Evolutionary conservation across 2,888 invertebrate genomes (phyloP).

Genomic region (Anoplius nigerrimus): DNA sequence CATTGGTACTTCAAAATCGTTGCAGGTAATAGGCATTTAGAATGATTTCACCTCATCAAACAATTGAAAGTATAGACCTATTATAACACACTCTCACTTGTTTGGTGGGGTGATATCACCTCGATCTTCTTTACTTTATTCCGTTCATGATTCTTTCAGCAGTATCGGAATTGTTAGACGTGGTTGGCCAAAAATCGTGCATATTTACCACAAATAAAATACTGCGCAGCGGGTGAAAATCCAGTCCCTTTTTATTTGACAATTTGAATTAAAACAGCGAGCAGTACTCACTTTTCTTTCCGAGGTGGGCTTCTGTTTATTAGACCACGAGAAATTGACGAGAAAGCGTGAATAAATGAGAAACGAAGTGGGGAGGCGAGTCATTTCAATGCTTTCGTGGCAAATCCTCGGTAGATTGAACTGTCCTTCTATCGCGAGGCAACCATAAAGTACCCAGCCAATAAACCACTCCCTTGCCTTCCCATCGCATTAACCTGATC

Average conservation of each 20-base stretch:
- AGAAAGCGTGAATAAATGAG: constrained; percentile 9
- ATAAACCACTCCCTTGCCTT: constrained; percentile 56
- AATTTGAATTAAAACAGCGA: too few relatives aligned
- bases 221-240: too few relatives aligned
- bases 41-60: constrained; percentile 76
- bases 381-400: constrained; percentile 52
- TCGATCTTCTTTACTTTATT: constrained; percentile 40
- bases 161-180: too few relatives aligned
- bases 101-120: constrained; percentile 75
- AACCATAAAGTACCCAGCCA: constrained; percentile 65
- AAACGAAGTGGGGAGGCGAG: constrained; percentile 29
- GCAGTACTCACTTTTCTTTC: neutral
- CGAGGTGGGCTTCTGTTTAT: neutral
- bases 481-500: constrained; percentile 66
- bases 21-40: constrained; percentile 44
- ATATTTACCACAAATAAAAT: too few relatives aligned
- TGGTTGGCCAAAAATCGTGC: too few relatives aligned
- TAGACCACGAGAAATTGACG: neutral
- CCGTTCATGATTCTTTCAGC: neutral
- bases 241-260: too few relatives aligned
- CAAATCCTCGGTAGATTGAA: constrained; percentile 67
- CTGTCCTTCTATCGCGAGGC: constrained; percentile 60
- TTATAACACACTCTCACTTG: constrained; percentile 75
- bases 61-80: constrained; percentile 76
- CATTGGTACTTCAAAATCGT: constrained; percentile 43